A percentile compares a stretch with the other conserved stretches of the same genome.
Conservation (phyloP, 2,113 vertebrate species). For the Hyperoodon ampullatus region DNA sequence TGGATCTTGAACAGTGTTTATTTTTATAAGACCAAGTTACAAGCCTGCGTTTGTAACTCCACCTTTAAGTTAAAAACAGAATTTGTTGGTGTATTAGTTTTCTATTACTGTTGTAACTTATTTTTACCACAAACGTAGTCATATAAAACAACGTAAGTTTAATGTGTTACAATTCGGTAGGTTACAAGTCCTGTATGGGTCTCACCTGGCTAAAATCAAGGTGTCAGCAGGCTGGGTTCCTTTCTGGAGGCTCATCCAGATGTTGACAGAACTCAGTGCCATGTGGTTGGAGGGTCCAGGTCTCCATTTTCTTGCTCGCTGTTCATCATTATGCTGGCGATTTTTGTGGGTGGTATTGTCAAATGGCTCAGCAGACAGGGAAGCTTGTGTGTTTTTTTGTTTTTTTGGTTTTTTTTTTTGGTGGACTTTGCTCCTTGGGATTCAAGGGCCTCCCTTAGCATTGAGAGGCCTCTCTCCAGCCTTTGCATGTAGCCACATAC, state of each 20-base stretch:
- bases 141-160: neutral
- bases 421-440: neutral
- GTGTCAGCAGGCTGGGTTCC: neutral
- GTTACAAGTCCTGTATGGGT: neutral
- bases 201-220: neutral
- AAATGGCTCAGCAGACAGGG: no score
- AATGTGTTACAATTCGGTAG: neutral
- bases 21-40: neutral
- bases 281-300: neutral
- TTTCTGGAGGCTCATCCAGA: neutral
- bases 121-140: neutral
- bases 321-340: neutral
- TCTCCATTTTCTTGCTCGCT: neutral
- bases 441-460: neutral
- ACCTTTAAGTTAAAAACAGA: slow-evolving; percentile 13
- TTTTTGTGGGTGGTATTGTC: neutral
- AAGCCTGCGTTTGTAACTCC: neutral
- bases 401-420: no score
- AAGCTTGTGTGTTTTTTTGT: neutral
- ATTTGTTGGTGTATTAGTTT: neutral
- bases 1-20: neutral
- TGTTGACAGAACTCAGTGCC: neutral
- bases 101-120: neutral
- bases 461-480: neutral
- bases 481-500: accelerated